A percentile compares a stretch with the other conserved stretches of the same genome.
Evolutionary conservation across 2,797 vertebrate genomes (phyloP).

Genomic region (Sebastes steindachneri): DNA sequence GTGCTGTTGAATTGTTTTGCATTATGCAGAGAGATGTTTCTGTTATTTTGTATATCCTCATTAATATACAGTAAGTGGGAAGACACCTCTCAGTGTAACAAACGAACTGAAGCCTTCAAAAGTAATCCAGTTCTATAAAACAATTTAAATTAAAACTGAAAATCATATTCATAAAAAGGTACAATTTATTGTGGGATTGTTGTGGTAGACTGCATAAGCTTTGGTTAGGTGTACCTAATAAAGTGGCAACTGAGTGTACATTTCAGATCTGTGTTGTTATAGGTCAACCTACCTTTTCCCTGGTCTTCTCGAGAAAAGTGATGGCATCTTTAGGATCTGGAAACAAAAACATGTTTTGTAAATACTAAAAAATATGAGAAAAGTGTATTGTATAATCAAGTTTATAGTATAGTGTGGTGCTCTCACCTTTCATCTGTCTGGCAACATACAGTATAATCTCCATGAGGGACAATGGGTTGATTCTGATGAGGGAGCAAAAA

Average conservation of each 20-base stretch:
- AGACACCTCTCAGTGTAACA: background rate
- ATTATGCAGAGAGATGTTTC: background rate
- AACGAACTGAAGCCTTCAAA: background rate
- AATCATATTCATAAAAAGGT: too few relatives aligned
- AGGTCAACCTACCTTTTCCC: constrained; percentile 88
- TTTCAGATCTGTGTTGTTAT: background rate
- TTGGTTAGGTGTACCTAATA: background rate
- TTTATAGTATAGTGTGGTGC: too few relatives aligned
- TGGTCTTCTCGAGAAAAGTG: constrained; percentile 95
- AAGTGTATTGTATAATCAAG: too few relatives aligned
- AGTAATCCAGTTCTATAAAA: background rate
- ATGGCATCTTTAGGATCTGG: constrained; percentile 94
- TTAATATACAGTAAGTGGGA: background rate
- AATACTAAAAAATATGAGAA: background rate
- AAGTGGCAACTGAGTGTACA: background rate
- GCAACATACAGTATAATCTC: constrained; percentile 96
- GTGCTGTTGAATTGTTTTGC: background rate
- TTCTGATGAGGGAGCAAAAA: constrained; percentile 77
- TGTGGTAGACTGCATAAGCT: background rate
- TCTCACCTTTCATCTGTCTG: constrained; percentile 92
- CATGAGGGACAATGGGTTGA: constrained; percentile 95
- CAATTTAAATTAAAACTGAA: background rate
- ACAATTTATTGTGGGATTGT: background rate
- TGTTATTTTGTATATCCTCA: background rate
- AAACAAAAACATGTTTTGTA: background rate